Evolutionary conservation across 2,113 vertebrate genomes (phyloP).

Genomic region (Leucopternis melanops): DNA sequence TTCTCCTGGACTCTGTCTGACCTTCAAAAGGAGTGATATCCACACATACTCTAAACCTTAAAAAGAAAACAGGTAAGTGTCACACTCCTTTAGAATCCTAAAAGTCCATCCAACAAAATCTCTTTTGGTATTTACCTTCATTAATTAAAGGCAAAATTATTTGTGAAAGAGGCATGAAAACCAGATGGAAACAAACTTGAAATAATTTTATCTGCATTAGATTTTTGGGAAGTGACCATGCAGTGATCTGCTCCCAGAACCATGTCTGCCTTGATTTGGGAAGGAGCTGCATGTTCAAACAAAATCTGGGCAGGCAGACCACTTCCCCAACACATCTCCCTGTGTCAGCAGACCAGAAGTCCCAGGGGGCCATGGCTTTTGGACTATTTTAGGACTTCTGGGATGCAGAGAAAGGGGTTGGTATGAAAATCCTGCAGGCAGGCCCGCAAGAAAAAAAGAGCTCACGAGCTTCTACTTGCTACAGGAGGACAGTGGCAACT

Average conservation of each 20-base stretch:
- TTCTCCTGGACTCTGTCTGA: background rate
- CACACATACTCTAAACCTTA: background rate
- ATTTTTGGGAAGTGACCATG: background rate
- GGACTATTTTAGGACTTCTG: background rate
- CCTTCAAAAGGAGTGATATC: background rate
- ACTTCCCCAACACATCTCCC: background rate
- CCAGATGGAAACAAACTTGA: background rate
- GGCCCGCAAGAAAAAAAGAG: background rate
- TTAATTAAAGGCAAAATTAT: background rate
- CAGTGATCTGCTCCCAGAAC: background rate
- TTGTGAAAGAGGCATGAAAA: background rate
- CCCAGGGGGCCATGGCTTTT: fast-evolving
- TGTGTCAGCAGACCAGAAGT: background rate
- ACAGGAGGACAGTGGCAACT: background rate
- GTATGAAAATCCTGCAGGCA: background rate
- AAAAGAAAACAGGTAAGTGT: background rate
- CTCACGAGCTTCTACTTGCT: background rate
- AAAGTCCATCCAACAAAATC: background rate
- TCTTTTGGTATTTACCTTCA: background rate
- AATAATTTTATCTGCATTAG: background rate
- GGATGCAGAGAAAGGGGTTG: background rate
- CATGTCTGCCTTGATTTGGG: background rate
- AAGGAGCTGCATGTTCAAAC: background rate
- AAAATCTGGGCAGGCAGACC: background rate
- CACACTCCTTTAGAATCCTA: background rate